Base-by-base conservation (phyloP, 2,113 vertebrate genomes). In the Chionis minor region DNA sequence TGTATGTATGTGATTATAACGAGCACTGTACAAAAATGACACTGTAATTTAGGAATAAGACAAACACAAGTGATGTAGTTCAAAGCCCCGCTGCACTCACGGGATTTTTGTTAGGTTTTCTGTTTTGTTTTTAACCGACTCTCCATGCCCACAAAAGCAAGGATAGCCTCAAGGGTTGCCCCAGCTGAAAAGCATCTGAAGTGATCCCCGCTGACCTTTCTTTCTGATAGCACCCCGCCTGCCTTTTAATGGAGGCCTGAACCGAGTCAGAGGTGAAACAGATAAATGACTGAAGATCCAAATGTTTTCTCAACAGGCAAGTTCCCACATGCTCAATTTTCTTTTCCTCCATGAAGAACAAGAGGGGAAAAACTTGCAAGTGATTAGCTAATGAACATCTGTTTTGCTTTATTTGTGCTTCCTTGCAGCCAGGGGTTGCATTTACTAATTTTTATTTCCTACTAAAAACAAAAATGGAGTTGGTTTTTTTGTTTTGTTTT, bases 191-290 rank as follows among this genome's bases (percentile, higher is more conserved):
- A 95, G 95, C 95, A 85, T 92, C 97, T 80, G 92, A 88, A 61
- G 85, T 97, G 96, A 97, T 97, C 97, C 88, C 88, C 47, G 38
- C 91, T 97, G 97, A 97, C 97, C 96, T 97, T 78, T 96, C 93
- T 23, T 85, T 93, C 95, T 94, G 95, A 94, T 86, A 96, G 95
- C 94, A 81, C 90, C 92, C 79, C 6, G 47, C 84, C 97, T 89
- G 93, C 91, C 91, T 96, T 92, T 96, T 84, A 88, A 94, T 35
- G 4, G 83, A 75, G 95, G 84, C 86, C 96, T 97, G 90, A 74
- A 35, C 90, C 20, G 16, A 96, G 94, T 82, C 96, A 96, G 93
- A 96, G 95, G 96, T 95, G 96, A 95, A 89, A 90, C 93, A 96
- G 96, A 97, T 95, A 97, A 96, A 97, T 94, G 94, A 93, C 92